Evolutionary conservation across 2,113 vertebrate genomes (phyloP).

Genomic region (Scomber scombrus): DNA sequence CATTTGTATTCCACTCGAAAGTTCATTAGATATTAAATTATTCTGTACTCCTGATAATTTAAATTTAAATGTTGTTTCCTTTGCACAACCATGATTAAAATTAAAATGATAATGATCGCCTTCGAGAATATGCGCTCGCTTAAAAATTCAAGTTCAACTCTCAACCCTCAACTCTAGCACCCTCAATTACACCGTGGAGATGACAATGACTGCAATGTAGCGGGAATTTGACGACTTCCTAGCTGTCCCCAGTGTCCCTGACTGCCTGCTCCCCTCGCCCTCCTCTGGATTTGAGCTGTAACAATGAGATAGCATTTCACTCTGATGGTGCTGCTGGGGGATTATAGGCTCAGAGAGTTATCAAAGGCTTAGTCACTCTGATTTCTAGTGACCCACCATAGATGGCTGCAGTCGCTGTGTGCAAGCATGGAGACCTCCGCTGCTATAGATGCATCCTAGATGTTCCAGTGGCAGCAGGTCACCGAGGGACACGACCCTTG

Average conservation of each 20-base stretch:
- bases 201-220: constrained; percentile 22
- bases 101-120: constrained; percentile 34
- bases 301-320: constrained; percentile 85
- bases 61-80: constrained; percentile 58
- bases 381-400: constrained; percentile 75
- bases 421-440: constrained; percentile 53
- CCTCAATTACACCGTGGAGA: constrained; percentile 21
- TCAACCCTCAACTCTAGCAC: constrained; percentile 16
- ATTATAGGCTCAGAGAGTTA: constrained; percentile 85
- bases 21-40: constrained; percentile 59
- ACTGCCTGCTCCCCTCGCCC: constrained; percentile 46
- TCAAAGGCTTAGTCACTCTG: constrained; percentile 83
- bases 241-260: constrained; percentile 29
- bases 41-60: constrained; percentile 48
- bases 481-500: constrained; percentile 15
- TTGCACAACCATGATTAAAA: constrained; percentile 27
- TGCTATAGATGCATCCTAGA: constrained; percentile 36
- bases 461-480: constrained; percentile 36
- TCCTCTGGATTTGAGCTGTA: constrained; percentile 59
- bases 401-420: constrained; percentile 69
- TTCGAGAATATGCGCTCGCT: constrained; percentile 33
- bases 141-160: constrained; percentile 24
- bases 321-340: constrained; percentile 74
- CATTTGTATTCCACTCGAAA: constrained; percentile 43
- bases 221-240: constrained; percentile 25